phyloP scores from a whole-genome alignment of 37 sponge, comb jelly and placozoan species.

The Halichondria panicea region DNA sequence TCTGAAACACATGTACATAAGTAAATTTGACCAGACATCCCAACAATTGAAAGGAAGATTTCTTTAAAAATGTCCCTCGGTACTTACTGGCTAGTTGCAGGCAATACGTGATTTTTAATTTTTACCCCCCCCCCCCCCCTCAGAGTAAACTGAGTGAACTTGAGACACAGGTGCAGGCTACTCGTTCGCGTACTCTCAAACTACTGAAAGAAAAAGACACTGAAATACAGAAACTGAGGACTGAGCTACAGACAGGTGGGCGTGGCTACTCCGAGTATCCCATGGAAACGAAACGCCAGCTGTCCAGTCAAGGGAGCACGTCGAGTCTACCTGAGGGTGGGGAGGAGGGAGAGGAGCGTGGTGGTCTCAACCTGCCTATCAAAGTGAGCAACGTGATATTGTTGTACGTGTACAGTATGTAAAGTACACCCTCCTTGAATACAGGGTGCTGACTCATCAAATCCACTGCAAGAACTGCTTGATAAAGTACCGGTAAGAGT shows the following conservation, averaged over 20 bases:
- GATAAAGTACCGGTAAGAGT: no score
- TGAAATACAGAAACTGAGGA: slow-evolving; percentile 40
- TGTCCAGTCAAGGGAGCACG: neutral
- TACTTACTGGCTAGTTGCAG: neutral
- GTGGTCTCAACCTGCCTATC: neutral
- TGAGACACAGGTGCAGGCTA: slow-evolving; percentile 37
- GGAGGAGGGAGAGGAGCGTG: neutral
- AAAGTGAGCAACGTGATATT: neutral
- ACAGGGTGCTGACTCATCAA: no score
- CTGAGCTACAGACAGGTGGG: neutral
- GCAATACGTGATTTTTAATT: neutral
- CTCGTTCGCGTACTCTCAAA: slow-evolving; percentile 48
- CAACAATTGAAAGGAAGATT: no score
- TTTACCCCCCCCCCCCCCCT: neutral
- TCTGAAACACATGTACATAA: no score
- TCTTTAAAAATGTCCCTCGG: no score
- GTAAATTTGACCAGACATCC: no score
- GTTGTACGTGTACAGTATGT: no score
- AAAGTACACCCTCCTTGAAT: no score
- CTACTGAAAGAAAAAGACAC: slow-evolving; percentile 60
- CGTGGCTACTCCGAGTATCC: neutral
- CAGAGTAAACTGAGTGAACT: slow-evolving; percentile 51
- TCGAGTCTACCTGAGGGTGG: neutral
- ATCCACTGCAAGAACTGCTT: no score
- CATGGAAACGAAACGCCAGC: neutral